Evolutionary conservation across 2,797 vertebrate genomes (phyloP), one percentile per base, ranked within the genome.

Genomic region (Amniataba percoides): DNA sequence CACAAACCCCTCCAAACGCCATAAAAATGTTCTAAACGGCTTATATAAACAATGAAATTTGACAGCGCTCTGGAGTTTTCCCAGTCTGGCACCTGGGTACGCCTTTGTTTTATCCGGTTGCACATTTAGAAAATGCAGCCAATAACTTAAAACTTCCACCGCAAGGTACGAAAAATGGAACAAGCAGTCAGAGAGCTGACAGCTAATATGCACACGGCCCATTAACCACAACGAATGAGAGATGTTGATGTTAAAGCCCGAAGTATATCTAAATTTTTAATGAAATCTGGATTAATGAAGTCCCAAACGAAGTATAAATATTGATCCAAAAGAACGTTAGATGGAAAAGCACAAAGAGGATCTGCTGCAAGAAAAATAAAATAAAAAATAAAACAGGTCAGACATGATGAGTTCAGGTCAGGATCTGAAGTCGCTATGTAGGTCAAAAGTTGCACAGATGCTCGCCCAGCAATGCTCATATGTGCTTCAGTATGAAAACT

Each of bases 141-240:
- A 36, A 58, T 57, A 6, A 8, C 63, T 64, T 23, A 76, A 81
- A 46, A 36, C 57, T 78, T 48, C 23, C 18, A 66, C 19, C 0
- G 27, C 43, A 67, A 77, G 34, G 27, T 55, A 58, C 71, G 58
- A 70, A 77, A 79, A 71, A 78, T 73, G 27, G 8, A 62, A 51
- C 21, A 71, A 75, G 39, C 23, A 74, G 56, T 15, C 57, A 21
- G 45, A 52, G 36, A 75, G 52, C 51, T 71, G 58, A 81, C 68
- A 67, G 76, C 58, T 78, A 42, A 77, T 65, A 53, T 51, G 18
- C 60, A 84, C 60, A 74, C 0, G 7, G 43, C 43, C 58, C 64
- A 86, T 84, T 86, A 81, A 42, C 57, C 25, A 19, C 49, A 61
- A 23, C 49, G 73, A 81, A 68, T 74, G 78, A 67, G 31, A 61